These are phyloP conservation scores for Zaprionus africanus DNA, from an alignment of 1,140 invertebrate species.

Conservation along the genomic window DNA sequence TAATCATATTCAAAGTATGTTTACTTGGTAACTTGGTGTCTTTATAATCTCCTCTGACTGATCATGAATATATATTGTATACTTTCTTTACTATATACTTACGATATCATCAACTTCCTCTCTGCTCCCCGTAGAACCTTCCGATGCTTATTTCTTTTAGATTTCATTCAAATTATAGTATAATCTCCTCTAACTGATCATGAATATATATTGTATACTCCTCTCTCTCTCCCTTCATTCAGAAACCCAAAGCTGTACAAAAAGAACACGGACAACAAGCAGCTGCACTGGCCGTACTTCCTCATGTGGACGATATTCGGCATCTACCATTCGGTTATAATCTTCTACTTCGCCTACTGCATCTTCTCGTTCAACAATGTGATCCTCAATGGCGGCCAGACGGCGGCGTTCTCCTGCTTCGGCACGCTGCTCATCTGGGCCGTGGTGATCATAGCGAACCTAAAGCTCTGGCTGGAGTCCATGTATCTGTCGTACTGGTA, in stretches of 20 bases:
- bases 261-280: slow-evolving; percentile 87
- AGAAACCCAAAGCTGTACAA: slow-evolving; percentile 89
- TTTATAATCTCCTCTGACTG: neutral
- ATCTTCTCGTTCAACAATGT: slow-evolving; percentile 83
- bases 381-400: slow-evolving; percentile 84
- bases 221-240: neutral
- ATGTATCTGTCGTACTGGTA: slow-evolving; percentile 88
- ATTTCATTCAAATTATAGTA: too few species aligned
- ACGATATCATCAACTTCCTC: neutral
- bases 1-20: too few species aligned
- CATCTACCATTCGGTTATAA: slow-evolving; percentile 85
- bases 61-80: neutral
- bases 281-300: slow-evolving; percentile 88
- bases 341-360: slow-evolving; percentile 84
- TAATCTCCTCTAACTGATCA: neutral
- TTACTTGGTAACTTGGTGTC: neutral
- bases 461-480: slow-evolving; percentile 88
- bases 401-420: slow-evolving; percentile 85
- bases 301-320: slow-evolving; percentile 88
- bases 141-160: too few species aligned
- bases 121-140: too few species aligned
- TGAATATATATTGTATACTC: neutral
- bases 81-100: neutral
- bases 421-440: slow-evolving; percentile 85
- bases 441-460: slow-evolving; percentile 85